A percentile compares a stretch with the other conserved stretches of the same genome.
Evolutionary conservation across 2,113 vertebrate genomes (phyloP).

Genomic region (human): GRCh38 chr14:78854501-78855000

Average conservation of each 20-base stretch:
- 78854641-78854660: background rate
- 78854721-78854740: background rate
- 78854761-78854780: background rate
- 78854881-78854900: no score
- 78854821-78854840: no score
- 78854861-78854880: no score
- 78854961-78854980: no score
- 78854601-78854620: background rate
- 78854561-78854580: background rate
- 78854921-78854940: no score
- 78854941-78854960: no score
- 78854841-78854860: no score
- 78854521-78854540: background rate
- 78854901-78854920: no score
- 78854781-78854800: no score
- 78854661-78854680: background rate
- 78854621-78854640: background rate
- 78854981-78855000: no score
- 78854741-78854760: background rate
- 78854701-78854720: background rate
- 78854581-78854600: background rate
- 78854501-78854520: conserved; percentile 5
- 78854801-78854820: no score
- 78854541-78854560: background rate
- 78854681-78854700: background rate